A percentile compares a stretch with the other conserved stretches of the same genome.
Evolutionary conservation across 2,113 vertebrate genomes (phyloP).

Genomic region (Pterophyllum scalare): DNA sequence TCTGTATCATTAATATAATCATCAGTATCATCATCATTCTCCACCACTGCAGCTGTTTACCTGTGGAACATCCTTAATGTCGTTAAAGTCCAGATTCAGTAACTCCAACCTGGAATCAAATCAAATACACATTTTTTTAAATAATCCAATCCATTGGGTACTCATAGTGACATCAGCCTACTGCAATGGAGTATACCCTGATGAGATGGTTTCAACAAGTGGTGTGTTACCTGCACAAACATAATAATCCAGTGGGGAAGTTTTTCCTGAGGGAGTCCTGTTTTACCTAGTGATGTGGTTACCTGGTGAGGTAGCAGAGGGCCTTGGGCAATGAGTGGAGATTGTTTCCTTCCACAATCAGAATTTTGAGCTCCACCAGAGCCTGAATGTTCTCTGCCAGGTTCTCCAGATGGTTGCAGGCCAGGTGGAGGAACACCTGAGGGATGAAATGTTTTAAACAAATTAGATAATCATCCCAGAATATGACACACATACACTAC

Average conservation of each 20-base stretch:
- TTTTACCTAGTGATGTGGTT: not conserved
- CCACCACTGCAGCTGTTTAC: slow-evolving; percentile 19
- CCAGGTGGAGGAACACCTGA: slow-evolving; percentile 88
- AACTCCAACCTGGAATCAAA: slow-evolving; percentile 81
- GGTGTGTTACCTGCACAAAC: not conserved
- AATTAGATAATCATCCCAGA: not conserved
- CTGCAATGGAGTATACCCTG: not conserved
- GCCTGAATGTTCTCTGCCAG: slow-evolving; percentile 89
- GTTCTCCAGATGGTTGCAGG: slow-evolving; percentile 88
- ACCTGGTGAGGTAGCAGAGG: slow-evolving; percentile 82
- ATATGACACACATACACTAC: not conserved
- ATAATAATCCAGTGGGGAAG: not conserved
- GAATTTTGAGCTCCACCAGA: slow-evolving; percentile 86
- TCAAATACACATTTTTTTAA: not conserved
- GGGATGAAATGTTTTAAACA: not conserved
- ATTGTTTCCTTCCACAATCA: slow-evolving; percentile 89
- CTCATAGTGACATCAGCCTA: too few species aligned
- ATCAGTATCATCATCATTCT: not conserved
- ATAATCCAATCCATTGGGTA: too few species aligned
- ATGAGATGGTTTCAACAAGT: not conserved
- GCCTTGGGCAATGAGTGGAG: slow-evolving; percentile 87
- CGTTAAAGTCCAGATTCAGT: slow-evolving; percentile 88
- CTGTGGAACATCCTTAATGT: slow-evolving; percentile 88
- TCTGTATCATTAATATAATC: not conserved
- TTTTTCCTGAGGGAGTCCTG: not conserved